Percentiles rank a stretch among this genome's conserved stretches.
phyloP scores from a whole-genome alignment of 2,113 vertebrate species.

The Garra rufa region DNA sequence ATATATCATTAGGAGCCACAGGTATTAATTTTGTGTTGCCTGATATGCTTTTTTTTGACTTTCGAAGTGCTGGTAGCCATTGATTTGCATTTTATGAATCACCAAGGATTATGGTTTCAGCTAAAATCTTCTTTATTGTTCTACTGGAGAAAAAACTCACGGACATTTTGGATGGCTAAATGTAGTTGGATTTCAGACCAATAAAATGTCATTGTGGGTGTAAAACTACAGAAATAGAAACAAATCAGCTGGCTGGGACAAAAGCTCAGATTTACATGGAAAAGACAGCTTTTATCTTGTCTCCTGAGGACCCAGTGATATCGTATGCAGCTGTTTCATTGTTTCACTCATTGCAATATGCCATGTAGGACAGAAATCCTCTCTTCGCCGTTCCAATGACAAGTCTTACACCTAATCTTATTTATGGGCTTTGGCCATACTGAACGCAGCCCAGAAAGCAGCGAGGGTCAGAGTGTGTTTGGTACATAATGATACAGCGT shows the following conservation, averaged over 20 bases:
- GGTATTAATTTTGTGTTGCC: no score
- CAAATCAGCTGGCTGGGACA: neutral
- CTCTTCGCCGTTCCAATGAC: neutral
- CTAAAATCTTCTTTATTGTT: neutral
- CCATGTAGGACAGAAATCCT: neutral
- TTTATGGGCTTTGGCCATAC: neutral
- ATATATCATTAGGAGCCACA: no score
- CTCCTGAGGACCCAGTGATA: neutral
- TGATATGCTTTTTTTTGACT: no score
- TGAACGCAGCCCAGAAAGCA: neutral
- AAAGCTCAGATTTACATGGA: neutral
- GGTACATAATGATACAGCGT: constrained; percentile 32
- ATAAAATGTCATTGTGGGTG: neutral
- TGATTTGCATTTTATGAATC: neutral
- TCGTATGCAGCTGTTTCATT: neutral
- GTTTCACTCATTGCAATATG: constrained; percentile 6
- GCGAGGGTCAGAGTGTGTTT: constrained; percentile 13
- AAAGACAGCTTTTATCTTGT: neutral
- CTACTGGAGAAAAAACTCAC: no score
- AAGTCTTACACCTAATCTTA: neutral
- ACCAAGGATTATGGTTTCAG: neutral
- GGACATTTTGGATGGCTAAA: neutral
- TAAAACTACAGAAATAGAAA: neutral
- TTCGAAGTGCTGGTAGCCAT: neutral
- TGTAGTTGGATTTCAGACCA: neutral